Evolutionary conservation across 2,888 invertebrate species (phyloP).

Genomic region (Caenorhabditis afra): DNA sequence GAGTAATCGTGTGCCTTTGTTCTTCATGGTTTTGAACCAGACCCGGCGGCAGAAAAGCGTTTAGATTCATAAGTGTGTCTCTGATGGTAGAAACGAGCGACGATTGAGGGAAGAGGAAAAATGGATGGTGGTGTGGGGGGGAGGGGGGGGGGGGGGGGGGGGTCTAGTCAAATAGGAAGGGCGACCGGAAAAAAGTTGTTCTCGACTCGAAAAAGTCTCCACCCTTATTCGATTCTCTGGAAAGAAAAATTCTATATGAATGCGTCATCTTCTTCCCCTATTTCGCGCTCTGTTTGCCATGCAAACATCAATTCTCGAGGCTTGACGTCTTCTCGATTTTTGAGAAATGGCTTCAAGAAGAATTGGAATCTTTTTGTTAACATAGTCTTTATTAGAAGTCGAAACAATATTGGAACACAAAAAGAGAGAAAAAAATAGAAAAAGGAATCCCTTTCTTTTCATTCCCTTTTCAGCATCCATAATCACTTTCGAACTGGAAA

Average conservation of each 20-base stretch:
- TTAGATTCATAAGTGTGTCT: slow-evolving; percentile 29
- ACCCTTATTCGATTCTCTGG: slow-evolving; percentile 32
- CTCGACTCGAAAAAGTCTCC: slow-evolving; percentile 28
- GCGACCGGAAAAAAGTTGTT: slow-evolving; percentile 30
- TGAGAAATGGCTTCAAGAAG: not conserved
- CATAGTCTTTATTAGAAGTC: slow-evolving; percentile 10
- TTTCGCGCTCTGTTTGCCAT: slow-evolving; percentile 40
- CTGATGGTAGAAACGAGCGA: not conserved
- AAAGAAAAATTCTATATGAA: slow-evolving; percentile 31
- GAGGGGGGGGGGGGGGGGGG: not conserved
- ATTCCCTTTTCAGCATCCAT: too few species aligned
- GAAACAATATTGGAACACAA: not conserved
- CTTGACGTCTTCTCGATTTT: not conserved
- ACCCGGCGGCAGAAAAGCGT: slow-evolving; percentile 49
- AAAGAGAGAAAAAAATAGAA: slow-evolving; percentile 1
- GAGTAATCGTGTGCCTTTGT: slow-evolving; percentile 58
- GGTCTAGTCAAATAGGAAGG: not conserved
- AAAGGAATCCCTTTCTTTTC: not conserved
- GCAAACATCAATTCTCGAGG: slow-evolving; percentile 23
- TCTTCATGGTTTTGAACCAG: slow-evolving; percentile 40
- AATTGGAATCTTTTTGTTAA: not conserved
- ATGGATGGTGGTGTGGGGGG: too few species aligned
- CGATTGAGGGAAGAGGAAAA: not conserved
- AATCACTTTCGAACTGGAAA: too few species aligned
- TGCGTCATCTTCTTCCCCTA: slow-evolving; percentile 33